phyloP scores from a whole-genome alignment of 1,140 invertebrate genomes.

The Lepidurus packardi region DNA sequence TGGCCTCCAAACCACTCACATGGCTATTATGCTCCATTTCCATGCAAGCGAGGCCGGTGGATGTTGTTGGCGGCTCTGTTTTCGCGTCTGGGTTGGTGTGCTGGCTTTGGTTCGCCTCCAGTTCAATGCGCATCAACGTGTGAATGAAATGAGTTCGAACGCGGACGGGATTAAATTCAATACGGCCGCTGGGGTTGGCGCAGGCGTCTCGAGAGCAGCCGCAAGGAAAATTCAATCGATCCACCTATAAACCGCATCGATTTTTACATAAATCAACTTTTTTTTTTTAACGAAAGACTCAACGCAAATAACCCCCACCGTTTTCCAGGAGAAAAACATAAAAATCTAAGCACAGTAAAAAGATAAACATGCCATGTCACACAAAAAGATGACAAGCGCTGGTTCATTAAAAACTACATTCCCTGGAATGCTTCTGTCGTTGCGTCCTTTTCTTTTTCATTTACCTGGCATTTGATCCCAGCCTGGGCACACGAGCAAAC shows the following conservation, averaged over 20 bases:
- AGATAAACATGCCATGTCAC: neutral
- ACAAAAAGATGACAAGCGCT: neutral
- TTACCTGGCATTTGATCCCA: conserved; percentile 89
- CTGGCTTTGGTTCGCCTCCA: conserved; percentile 70
- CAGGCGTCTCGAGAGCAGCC: conserved; percentile 92
- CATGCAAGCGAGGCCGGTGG: neutral
- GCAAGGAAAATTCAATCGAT: conserved; percentile 91
- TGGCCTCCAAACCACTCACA: neutral
- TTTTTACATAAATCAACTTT: conserved; percentile 5
- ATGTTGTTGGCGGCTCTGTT: neutral
- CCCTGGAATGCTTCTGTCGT: neutral
- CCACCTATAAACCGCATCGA: conserved; percentile 56
- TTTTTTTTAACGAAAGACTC: neutral
- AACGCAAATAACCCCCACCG: neutral
- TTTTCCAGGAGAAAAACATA: neutral
- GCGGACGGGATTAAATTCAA: conserved; percentile 92
- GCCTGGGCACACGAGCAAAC: conserved; percentile 88
- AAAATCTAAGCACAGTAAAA: neutral
- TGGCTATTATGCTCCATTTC: conserved; percentile 13
- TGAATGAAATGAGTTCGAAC: conserved; percentile 97
- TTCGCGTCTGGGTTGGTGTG: conserved; percentile 5
- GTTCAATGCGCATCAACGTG: conserved; percentile 86
- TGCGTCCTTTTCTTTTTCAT: neutral
- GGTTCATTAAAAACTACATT: neutral
- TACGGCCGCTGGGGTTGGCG: conserved; percentile 81